phyloP scores from a whole-genome alignment of 2,888 invertebrate genomes.

The Tiphia femorata region DNA sequence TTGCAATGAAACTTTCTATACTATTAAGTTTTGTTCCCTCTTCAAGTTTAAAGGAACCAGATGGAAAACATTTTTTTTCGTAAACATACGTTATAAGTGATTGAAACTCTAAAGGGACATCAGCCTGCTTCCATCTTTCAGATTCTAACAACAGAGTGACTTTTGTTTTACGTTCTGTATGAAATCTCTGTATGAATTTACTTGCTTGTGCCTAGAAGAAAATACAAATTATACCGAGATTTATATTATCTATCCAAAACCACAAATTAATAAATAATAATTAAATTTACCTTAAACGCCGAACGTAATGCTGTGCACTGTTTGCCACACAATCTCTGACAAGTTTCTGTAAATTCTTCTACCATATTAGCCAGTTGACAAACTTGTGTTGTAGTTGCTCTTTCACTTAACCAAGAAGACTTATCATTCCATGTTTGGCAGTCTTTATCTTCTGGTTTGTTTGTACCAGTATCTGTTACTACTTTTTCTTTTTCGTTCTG shows the following conservation, averaged over 20 bases:
- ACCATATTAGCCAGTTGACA: constrained; percentile 82
- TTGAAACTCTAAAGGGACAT: constrained; percentile 92
- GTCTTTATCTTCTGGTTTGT: constrained; percentile 55
- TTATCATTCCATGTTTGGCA: constrained; percentile 54
- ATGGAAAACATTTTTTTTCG: constrained; percentile 71
- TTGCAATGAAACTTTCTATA: constrained; percentile 68
- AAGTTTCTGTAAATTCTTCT: constrained; percentile 82
- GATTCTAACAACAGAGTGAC: constrained; percentile 87
- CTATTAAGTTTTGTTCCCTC: constrained; percentile 63
- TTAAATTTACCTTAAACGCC: constrained; percentile 76
- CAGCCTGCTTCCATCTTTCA: constrained; percentile 94
- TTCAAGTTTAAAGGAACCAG: constrained; percentile 52
- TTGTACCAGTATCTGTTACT: constrained; percentile 26
- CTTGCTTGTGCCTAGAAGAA: constrained; percentile 79
- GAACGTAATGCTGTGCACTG: constrained; percentile 84
- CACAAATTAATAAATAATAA: constrained; percentile 7
- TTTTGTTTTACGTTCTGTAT: constrained; percentile 88
- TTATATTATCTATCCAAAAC: background rate
- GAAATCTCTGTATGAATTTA: constrained; percentile 92
- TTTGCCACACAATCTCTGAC: constrained; percentile 81
- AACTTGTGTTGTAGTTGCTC: constrained; percentile 83
- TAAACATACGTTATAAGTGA: constrained; percentile 74
- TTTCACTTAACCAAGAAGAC: constrained; percentile 74
- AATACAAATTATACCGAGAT: background rate
- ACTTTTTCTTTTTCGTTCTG: constrained; percentile 43